Evolutionary conservation across 2,888 invertebrate species (phyloP).

Genomic region (Papilio protenor): DNA sequence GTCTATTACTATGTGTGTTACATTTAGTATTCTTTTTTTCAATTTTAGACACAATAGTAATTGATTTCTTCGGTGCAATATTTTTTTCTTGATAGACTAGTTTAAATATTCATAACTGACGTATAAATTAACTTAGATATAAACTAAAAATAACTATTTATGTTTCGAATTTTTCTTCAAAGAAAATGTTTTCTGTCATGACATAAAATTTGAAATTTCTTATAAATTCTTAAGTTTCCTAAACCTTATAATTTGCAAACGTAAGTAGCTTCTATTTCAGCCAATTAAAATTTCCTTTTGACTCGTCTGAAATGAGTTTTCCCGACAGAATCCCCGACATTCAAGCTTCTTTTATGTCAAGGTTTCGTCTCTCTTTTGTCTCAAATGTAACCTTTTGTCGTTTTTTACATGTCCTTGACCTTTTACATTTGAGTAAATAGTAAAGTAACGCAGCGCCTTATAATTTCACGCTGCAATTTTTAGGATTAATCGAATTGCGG

Average conservation of each 20-base stretch:
- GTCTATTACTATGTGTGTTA: background rate
- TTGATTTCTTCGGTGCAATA: too few relatives aligned
- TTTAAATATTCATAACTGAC: too few relatives aligned
- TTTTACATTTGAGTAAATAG: background rate
- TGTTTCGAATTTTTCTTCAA: too few relatives aligned
- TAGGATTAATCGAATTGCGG: background rate
- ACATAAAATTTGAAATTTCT: background rate
- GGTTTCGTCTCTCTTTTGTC: constrained; percentile 2
- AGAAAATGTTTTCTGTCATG: background rate
- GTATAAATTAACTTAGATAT: too few relatives aligned
- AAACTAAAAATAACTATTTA: too few relatives aligned
- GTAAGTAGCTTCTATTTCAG: background rate
- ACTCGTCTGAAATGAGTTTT: constrained; percentile 19
- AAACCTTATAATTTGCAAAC: background rate
- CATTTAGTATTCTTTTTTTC: too few relatives aligned
- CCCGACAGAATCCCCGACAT: background rate
- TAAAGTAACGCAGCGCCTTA: background rate
- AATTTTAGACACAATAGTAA: too few relatives aligned
- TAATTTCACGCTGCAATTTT: constrained; percentile 10
- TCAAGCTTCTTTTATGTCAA: constrained; percentile 20
- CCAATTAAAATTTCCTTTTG: constrained; percentile 22
- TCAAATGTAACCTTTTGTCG: background rate
- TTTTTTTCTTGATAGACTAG: too few relatives aligned
- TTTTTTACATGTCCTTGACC: background rate
- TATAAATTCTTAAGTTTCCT: background rate